Evolutionary conservation across 35 echinoderm and acorn worm genomes (phyloP), one percentile per base, ranked within the genome.

Genomic region (Chiridota heheva): DNA sequence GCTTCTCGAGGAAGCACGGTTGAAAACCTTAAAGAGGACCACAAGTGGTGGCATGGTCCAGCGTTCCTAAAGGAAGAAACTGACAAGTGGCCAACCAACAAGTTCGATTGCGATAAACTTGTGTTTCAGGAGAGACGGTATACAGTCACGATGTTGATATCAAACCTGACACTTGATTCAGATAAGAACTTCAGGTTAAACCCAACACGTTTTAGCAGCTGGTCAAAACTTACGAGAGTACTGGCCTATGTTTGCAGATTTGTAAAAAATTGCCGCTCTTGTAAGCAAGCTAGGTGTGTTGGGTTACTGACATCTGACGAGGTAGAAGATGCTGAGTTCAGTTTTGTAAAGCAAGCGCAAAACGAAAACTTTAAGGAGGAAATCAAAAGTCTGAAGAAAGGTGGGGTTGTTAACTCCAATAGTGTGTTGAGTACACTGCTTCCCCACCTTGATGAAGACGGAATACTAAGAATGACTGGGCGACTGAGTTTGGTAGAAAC

Each of bases 401-500:
- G 22, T 51, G 48, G 73, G 20, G 7, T 24, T 77, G 73, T 77
- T 17, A 20, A 36, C 2, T 13, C 73, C n/a, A 77, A 59, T 17
- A 77, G 49, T 58, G 71, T 48, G 32, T 18, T 62, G 24, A 63
- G 51, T 30, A 36, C 72, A 53, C 37, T 76, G 28, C 33, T 29
- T 49, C 28, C 45, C 63, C 31, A 62, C 24, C n/a, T 82, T 35
- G 80, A 82, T 30, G 24, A 78, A 2, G 55, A 78, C 2, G 58
- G 51, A 25, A 30, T 78, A 34, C 7, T 78, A 18, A 58, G 75
- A 8, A 78, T 61, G 75, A 61, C 5, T 60, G 75, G 75, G 1
- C 75, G 75, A 1, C 42, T 40, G 58, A 78, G 75, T 78, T 29
- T 78, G 34, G 33, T 78, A 40, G 53, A 78, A 55, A 40, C 75